A percentile compares a stretch with the other conserved stretches of the same genome.
phyloP scores from a whole-genome alignment of 2,113 vertebrate genomes.

The Macquaria ambigua region DNA sequence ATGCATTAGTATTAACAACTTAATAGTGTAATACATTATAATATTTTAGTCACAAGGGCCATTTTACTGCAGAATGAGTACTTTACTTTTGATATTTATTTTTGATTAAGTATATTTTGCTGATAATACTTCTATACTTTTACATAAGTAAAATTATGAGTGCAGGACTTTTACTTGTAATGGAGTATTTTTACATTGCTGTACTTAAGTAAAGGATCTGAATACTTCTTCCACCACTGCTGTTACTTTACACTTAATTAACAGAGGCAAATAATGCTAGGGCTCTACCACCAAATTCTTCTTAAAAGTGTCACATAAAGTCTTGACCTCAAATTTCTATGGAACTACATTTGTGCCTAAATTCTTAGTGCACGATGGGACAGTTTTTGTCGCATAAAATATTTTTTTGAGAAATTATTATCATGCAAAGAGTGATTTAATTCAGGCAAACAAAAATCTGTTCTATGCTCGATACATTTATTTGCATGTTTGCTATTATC shows the following conservation, averaged over 20 bases:
- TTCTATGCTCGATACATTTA: neutral
- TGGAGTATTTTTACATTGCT: neutral
- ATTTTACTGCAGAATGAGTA: neutral
- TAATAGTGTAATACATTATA: neutral
- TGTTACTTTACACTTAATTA: neutral
- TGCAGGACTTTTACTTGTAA: neutral
- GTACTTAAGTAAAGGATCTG: neutral
- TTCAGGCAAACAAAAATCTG: neutral
- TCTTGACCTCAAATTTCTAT: neutral
- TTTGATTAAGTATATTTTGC: neutral
- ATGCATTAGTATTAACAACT: neutral
- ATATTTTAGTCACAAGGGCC: neutral
- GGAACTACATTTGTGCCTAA: neutral
- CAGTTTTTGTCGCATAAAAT: too few species aligned
- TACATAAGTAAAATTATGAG: neutral
- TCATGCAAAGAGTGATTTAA: too few species aligned
- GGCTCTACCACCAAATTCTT: neutral
- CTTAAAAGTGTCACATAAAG: neutral
- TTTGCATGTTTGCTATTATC: neutral
- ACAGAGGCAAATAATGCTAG: neutral
- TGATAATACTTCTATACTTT: neutral
- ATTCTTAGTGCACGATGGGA: too few species aligned
- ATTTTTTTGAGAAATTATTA: too few species aligned
- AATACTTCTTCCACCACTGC: neutral
- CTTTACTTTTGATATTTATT: neutral